Base-by-base conservation (phyloP, 1,140 invertebrate genomes). In the Spodoptera litura region DNA sequence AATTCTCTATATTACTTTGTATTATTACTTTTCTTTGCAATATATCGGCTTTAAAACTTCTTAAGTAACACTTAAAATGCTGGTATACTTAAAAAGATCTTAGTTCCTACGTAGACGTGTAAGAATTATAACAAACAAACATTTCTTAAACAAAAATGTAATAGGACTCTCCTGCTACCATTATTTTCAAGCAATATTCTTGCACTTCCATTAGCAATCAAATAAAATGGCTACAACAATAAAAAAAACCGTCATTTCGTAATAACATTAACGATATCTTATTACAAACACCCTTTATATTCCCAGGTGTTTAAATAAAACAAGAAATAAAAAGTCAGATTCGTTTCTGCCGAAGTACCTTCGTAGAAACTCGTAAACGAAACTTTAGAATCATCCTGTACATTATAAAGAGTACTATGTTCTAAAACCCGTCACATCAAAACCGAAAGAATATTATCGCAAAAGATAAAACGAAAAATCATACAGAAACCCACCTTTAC, bases 341-440 rank as follows among this genome's bases (percentile, higher is more conserved):
- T 88, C 85, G 87, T 89, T 92, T 88, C 84, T 80, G 86, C 80
- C 81, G 85, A 85, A 86, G 82, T 82, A 87, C 86, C 88, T 87
- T 88, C 91, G 88, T 88, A 89, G 90, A 76, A 88, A 85, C 83
- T 87, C 90, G 87, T 94, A 94, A 94, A 92, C 87, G 83, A 88
- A 44, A 89, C 88, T 93, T 92, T 88, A 90, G 85, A 78, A 90
- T 92, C 82, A 89, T 91, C 89, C 90, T 83, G 59, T 83, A 92
- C 91, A 90, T 91, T 91, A 91, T 89, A 91, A 44, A 90, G 88
- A 92, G 88, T 66, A 93, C 84, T 89, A 89, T 86, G 89, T 87
- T 88, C 88, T 80, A 81, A 87, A 85, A 88, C 89, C 31, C 59
- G 59, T 4, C 85, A 89, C 90, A 92, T 92, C 89, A 91, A 93